Percentiles rank a stretch among this genome's conserved stretches.
Conservation (phyloP, 1,140 invertebrate species). For the Eriosoma lanigerum region DNA sequence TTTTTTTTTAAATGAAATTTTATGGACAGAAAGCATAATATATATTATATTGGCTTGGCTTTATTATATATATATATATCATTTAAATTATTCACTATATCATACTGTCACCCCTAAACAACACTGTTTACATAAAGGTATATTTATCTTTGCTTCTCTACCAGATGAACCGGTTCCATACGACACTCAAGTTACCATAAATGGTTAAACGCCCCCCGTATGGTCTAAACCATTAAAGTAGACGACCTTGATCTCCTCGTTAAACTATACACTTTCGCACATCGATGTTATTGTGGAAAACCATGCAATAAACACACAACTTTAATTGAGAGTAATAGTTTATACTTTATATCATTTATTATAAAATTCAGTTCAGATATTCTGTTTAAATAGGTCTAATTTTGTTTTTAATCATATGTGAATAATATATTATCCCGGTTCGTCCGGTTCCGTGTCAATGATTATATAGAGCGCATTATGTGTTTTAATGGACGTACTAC, state of each 20-base stretch:
- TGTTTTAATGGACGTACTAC: not conserved
- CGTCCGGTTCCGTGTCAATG: conserved; percentile 1
- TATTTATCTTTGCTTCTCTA: not conserved
- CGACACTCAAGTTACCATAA: conserved; percentile 27
- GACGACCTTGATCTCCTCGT: conserved; percentile 41
- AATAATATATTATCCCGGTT: not conserved
- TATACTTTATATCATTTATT: not conserved
- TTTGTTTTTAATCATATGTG: not conserved
- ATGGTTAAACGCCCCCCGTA: conserved; percentile 19
- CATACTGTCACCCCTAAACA: not conserved
- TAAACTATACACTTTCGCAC: conserved; percentile 39
- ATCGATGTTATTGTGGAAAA: conserved; percentile 26
- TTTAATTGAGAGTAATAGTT: not conserved
- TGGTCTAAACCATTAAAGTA: not conserved
- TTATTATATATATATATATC: not conserved
- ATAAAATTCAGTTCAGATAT: not conserved
- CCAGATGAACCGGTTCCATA: conserved; percentile 1
- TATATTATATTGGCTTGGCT: no score
- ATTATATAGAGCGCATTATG: conserved; percentile 2
- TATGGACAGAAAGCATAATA: no score
- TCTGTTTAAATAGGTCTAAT: not conserved
- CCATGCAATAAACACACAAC: not conserved
- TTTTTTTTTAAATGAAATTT: no score
- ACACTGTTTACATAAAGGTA: not conserved
- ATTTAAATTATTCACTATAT: conserved; percentile 3